phyloP scores from a whole-genome alignment of 1,140 invertebrate species.

The Danaus melanippus region DNA sequence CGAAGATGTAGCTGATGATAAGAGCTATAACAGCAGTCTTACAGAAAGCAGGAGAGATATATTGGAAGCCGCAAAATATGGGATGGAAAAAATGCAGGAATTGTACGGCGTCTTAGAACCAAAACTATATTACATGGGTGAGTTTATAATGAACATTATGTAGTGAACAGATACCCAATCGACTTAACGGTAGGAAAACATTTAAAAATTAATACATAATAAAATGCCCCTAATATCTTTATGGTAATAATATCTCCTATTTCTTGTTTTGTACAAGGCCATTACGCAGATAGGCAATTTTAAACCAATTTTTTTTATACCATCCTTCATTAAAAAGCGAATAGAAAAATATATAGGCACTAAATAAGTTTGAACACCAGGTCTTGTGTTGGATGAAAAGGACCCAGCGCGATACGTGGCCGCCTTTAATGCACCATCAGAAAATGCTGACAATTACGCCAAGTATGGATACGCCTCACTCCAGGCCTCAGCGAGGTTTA shows the following conservation, averaged over 20 bases:
- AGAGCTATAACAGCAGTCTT: slow-evolving; percentile 26
- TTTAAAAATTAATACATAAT: too few relatives aligned
- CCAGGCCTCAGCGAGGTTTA: slow-evolving; percentile 73
- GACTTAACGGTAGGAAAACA: too few relatives aligned
- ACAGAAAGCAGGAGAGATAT: slow-evolving; percentile 64
- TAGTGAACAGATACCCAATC: not conserved
- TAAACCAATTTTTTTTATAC: too few relatives aligned
- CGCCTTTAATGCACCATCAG: slow-evolving; percentile 80
- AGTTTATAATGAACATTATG: slow-evolving; percentile 29
- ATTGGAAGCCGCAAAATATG: slow-evolving; percentile 76
- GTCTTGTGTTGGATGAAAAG: slow-evolving; percentile 75
- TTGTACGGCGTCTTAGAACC: slow-evolving; percentile 79
- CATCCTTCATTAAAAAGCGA: too few relatives aligned
- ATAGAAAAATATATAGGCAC: too few relatives aligned
- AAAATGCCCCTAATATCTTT: too few relatives aligned
- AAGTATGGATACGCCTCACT: slow-evolving; percentile 79
- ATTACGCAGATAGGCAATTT: too few relatives aligned
- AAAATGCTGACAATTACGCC: slow-evolving; percentile 76
- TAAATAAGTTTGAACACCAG: slow-evolving; percentile 46
- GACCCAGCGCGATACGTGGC: slow-evolving; percentile 83
- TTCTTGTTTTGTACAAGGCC: too few relatives aligned
- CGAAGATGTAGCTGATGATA: slow-evolving; percentile 26
- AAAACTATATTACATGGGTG: slow-evolving; percentile 79
- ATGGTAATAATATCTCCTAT: too few relatives aligned
- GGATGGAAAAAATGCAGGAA: slow-evolving; percentile 77